Evolutionary conservation across 2,888 invertebrate genomes (phyloP), one percentile per base, ranked within the genome.

Genomic region (Reticulitermes lucifugus): DNA sequence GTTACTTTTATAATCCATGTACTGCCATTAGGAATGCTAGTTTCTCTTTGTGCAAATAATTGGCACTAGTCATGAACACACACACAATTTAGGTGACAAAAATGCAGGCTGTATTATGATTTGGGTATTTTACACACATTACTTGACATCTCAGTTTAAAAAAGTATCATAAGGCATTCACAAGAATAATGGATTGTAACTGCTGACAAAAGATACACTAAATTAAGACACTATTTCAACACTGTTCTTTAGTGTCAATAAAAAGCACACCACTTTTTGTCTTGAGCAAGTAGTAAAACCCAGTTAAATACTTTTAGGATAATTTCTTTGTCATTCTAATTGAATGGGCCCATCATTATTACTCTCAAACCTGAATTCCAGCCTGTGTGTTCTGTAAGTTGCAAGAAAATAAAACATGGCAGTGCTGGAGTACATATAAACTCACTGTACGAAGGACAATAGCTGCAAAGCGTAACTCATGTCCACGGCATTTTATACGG

Each of bases 41-140:
- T 43, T 41, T 70, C 18, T 65, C 43, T 65, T 83, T 73, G 83
- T 83, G 83, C 85, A 82, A 82, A 55, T 73, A 82, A 80, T 85
- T 85, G 85, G 85, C 85, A 85, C 82, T 85, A 82, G 75, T 85
- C 60, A 84, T 84, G 84, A 84, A 84, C 84, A 84, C 84, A 82
- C 85, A 73, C 75, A 82, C 65, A 75, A 79, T 83, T 75, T 59
- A 55, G 55, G 22, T 55, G 75, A 83, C 75, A 55, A 75, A 83
- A 75, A 29, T 59, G 41, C 46, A 83, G 70, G 83, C 59, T 55
- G 43, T 25, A 65, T 65, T 2, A 65, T 65, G 65, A n/a, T n/a
- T 65, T n/a, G 25, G 25, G 65, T n/a, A 12, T 65, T 12, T 79
- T 79, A 51, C 79, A 55, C 29, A 79, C 51, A 25, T 46, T 55